Conservation (phyloP, 2,113 vertebrate species). For the Ptyas mucosa region DNA sequence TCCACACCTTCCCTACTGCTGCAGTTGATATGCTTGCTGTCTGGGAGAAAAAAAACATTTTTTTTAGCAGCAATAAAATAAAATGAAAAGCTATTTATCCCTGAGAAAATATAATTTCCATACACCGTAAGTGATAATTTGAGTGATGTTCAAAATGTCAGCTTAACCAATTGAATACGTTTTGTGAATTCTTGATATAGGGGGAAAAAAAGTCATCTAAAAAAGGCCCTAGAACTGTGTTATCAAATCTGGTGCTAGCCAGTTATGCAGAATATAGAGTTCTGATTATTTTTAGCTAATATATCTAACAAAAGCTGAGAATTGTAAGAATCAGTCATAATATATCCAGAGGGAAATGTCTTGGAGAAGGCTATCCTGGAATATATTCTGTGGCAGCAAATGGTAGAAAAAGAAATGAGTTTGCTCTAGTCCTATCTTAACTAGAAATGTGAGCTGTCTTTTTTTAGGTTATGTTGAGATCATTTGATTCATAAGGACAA, state of each 20-base stretch:
- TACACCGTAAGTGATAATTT: neutral
- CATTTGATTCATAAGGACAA: neutral
- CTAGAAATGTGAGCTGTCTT: neutral
- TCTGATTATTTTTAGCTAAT: neutral
- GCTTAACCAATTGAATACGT: neutral
- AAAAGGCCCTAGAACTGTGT: neutral
- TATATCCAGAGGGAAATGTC: neutral
- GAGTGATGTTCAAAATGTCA: neutral
- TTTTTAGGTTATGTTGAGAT: neutral
- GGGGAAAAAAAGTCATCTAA: neutral
- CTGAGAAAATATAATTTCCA: constrained; percentile 8
- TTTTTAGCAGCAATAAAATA: neutral
- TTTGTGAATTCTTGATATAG: neutral
- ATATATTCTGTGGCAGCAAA: neutral
- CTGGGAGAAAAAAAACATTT: neutral
- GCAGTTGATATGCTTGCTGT: constrained; percentile 1
- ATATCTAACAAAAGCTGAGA: neutral
- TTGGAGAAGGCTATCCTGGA: neutral
- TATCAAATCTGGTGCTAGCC: neutral
- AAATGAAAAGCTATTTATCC: constrained; percentile 7
- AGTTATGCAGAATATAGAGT: neutral
- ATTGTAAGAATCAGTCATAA: neutral
- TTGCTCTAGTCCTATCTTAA: neutral
- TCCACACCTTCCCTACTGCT: neutral
- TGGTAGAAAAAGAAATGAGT: neutral